A percentile compares a stretch with the other conserved stretches of the same genome.
Evolutionary conservation across 2,888 invertebrate genomes (phyloP).

Genomic region (Acanthoscelides obtectus): DNA sequence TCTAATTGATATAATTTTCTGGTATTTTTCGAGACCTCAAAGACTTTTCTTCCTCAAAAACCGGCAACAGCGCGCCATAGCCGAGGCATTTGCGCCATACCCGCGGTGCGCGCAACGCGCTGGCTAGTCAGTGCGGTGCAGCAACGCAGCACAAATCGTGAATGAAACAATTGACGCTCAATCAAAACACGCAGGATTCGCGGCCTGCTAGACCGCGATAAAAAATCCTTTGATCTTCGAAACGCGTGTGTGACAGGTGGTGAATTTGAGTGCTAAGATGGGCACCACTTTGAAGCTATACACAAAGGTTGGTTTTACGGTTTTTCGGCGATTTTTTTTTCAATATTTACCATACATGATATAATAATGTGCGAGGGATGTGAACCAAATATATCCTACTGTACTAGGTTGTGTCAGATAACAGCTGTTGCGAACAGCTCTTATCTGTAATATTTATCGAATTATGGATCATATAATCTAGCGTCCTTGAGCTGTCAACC

Average conservation of each 20-base stretch:
- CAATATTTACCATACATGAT: not conserved
- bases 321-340: not conserved
- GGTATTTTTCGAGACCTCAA: not conserved
- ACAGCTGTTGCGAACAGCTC: not conserved
- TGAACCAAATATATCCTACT: not conserved
- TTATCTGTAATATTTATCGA: not conserved
- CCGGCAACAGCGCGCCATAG: conserved; percentile 10
- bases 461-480: not conserved
- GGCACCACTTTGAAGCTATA: conserved; percentile 38
- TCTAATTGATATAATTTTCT: not conserved
- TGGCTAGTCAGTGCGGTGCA: conserved; percentile 2
- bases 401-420: not conserved
- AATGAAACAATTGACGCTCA: conserved; percentile 8
- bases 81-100: conserved; percentile 14
- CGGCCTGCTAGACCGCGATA: not conserved
- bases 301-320: conserved; percentile 35
- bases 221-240: not conserved
- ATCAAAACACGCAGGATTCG: conserved; percentile 1
- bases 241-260: not conserved
- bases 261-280: not conserved
- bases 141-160: conserved; percentile 8
- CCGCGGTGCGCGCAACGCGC: conserved; percentile 26
- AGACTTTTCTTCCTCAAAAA: conserved; percentile 4
- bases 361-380: not conserved
- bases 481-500: not conserved